Evolutionary conservation across 1,140 invertebrate species (phyloP), one percentile per base, ranked within the genome.

Genomic region (Aphelenchoides avenae): DNA sequence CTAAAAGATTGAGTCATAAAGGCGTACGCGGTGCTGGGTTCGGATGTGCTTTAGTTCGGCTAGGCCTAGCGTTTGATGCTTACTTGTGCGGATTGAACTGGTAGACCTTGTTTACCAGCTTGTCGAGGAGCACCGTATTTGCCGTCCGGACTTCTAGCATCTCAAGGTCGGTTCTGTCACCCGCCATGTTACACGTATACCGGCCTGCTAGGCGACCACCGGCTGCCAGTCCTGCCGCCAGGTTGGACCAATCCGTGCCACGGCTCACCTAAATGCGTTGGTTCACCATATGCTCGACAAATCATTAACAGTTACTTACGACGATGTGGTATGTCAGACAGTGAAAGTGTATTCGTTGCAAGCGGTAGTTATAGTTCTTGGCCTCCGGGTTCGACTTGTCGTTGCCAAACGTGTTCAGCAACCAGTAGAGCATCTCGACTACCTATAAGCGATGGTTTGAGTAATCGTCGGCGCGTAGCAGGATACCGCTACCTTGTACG

Each of bases 241-340:
- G 64, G 56, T 81, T 81, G 11, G 60, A 60, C 80, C 80, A 81
- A 52, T 73, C 71, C 7, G 72, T 70, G 13, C 63, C 65, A 11
- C 64, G 55, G 27, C 61, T 73, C 18, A 75, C 58, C 39, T 66
- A 24, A 24, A 57, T 49, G 20, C 9, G 42, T 39, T 15, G 6
- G 7, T 49, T 49, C 9, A 18, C 7, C 6, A 6, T 49, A 26
- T 49, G 27, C 51, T n/a, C 7, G 6, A 44, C 7, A 62, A 43
- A 42, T 20, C 26, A 22, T 7, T 59, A 44, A 56, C 57, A 61
- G n/a, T 29, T 39, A 47, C 57, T 60, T 26, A 77, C 79, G 41
- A 79, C 72, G 30, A 81, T 77, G 61, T 81, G 80, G 58, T 78
- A 81, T 9, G 79, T 80, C n/a, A 81, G 66, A 15, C 76, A 81